Conservation (phyloP, 2,888 invertebrate genomes). For the Rhingia rostrata region DNA sequence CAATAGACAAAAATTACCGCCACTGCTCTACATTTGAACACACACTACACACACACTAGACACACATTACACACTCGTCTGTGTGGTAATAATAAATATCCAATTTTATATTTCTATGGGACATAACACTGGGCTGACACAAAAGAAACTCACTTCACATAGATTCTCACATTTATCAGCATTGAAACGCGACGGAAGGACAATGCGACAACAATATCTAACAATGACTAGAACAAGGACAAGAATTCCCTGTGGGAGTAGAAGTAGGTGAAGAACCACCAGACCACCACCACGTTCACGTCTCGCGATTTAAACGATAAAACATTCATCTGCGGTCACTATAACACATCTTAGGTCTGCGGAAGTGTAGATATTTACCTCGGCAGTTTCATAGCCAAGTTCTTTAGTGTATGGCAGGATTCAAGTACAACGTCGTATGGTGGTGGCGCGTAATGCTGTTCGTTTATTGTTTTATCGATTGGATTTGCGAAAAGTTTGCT, state of each 20-base stretch:
- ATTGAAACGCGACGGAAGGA: constrained; percentile 18
- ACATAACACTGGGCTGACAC: constrained; percentile 36
- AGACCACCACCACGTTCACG: constrained; percentile 20
- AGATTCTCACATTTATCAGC: constrained; percentile 32
- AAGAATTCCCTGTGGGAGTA: background rate
- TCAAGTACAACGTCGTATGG: background rate
- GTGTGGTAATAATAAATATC: constrained; percentile 25
- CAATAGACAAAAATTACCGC: too few relatives aligned
- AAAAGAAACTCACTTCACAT: constrained; percentile 38
- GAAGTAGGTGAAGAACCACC: background rate
- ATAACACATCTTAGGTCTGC: constrained; percentile 26
- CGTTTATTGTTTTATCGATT: constrained; percentile 56
- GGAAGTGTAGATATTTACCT: constrained; percentile 26
- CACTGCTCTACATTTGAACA: background rate
- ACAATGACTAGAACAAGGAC: constrained; percentile 10
- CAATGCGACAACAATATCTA: constrained; percentile 10
- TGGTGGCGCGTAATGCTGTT: constrained; percentile 14
- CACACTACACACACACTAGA: constrained; percentile 7
- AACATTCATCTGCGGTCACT: constrained; percentile 40
- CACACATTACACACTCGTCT: constrained; percentile 16
- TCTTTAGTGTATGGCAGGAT: constrained; percentile 10
- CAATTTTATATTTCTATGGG: constrained; percentile 27
- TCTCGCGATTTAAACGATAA: constrained; percentile 44
- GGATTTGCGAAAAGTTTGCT: constrained; percentile 11
- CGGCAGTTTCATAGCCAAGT: constrained; percentile 5